phyloP scores from a whole-genome alignment of 2,797 vertebrate species.

The Molossus alvarezi region DNA sequence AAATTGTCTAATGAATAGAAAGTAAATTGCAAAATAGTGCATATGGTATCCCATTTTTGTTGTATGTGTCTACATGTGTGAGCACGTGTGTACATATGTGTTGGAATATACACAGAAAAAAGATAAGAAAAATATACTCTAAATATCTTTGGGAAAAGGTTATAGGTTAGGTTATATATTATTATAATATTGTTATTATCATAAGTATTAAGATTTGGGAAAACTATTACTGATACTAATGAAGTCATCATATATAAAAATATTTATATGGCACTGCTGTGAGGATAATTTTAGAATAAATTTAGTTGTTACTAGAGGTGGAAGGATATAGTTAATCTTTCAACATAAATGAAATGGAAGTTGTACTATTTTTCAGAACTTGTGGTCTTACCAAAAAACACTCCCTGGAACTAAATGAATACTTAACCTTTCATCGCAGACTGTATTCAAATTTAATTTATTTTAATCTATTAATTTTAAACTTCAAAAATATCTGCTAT shows the following conservation, averaged over 20 bases:
- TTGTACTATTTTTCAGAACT: not conserved
- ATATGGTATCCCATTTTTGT: not conserved
- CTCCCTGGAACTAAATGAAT: not conserved
- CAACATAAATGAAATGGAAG: conserved; percentile 9
- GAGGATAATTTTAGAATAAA: conserved; percentile 27
- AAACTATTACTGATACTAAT: not conserved
- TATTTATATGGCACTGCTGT: not conserved
- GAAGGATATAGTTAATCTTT: conserved; percentile 27
- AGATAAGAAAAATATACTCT: not conserved
- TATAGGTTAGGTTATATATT: not conserved
- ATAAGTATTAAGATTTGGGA: not conserved
- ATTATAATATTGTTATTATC: not conserved
- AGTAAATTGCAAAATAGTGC: not conserved
- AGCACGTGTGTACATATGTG: not conserved
- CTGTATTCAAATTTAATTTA: not conserved
- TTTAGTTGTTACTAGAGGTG: not conserved
- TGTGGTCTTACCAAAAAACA: not conserved
- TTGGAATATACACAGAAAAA: not conserved
- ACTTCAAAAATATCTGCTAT: not conserved
- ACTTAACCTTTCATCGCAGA: not conserved
- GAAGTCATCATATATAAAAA: not conserved
- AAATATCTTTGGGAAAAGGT: not conserved
- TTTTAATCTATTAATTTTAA: not conserved
- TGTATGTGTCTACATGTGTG: not conserved
- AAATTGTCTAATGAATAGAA: conserved; percentile 20